phyloP scores from a whole-genome alignment of 2,888 invertebrate species.

The Standfussiana lucernea region DNA sequence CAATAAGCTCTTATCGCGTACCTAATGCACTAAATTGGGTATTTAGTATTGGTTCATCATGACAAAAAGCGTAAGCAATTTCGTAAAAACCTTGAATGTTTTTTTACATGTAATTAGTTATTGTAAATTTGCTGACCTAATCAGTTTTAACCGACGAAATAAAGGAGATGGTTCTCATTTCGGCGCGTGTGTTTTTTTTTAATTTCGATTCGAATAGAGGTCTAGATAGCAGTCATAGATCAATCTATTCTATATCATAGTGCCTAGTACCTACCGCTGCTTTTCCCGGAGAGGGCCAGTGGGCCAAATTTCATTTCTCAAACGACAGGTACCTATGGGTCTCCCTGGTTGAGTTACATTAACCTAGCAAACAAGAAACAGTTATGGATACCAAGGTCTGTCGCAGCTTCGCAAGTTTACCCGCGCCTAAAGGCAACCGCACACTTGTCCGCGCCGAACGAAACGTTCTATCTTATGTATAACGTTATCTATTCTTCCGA shows the following conservation, averaged over 20 bases:
- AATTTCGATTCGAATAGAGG: background rate
- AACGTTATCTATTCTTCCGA: too few relatives aligned
- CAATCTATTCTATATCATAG: background rate
- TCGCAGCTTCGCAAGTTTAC: background rate
- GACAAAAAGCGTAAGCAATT: background rate
- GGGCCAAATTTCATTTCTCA: background rate
- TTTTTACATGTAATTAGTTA: background rate
- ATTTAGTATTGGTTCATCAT: background rate
- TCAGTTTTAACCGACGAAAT: background rate
- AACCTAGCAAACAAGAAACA: background rate
- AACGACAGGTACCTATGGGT: background rate
- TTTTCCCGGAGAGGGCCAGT: background rate
- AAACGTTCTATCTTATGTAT: too few relatives aligned
- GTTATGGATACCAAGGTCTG: background rate
- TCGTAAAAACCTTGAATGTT: background rate
- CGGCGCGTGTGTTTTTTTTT: background rate
- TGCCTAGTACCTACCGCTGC: background rate
- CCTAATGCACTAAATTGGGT: constrained; percentile 33
- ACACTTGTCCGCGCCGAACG: too few relatives aligned
- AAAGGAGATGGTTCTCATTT: background rate
- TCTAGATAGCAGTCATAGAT: background rate
- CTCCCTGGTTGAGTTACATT: background rate
- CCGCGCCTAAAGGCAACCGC: too few relatives aligned
- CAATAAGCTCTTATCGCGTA: constrained; percentile 31
- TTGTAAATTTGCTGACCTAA: background rate